Evolutionary conservation across 2,113 vertebrate species (phyloP).

Genomic region (Oryzias curvinotus): DNA sequence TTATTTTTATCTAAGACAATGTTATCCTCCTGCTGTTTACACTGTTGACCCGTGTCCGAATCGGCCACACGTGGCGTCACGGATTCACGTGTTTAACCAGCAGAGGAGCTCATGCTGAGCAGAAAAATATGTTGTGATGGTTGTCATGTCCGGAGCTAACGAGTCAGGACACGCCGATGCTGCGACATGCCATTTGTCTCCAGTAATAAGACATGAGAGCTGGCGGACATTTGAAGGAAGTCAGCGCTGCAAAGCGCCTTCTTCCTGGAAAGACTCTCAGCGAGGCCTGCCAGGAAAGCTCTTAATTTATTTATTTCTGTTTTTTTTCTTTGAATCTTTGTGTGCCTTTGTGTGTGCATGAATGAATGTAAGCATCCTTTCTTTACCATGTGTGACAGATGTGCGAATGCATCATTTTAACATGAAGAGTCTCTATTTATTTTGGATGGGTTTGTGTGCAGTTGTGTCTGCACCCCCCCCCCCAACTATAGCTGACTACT

Average conservation of each 20-base stretch:
- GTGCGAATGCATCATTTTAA: slow-evolving; percentile 17
- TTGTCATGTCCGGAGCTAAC: slow-evolving; percentile 57
- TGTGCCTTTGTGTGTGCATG: slow-evolving; percentile 5
- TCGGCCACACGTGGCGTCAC: not conserved
- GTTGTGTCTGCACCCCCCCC: slow-evolving; percentile 21
- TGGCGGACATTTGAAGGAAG: slow-evolving; percentile 63
- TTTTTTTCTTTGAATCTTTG: slow-evolving; percentile 3
- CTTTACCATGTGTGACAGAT: slow-evolving; percentile 7
- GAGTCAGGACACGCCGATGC: slow-evolving; percentile 33
- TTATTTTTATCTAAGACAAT: no score
- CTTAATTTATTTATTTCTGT: slow-evolving; percentile 18
- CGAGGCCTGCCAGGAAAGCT: slow-evolving; percentile 62
- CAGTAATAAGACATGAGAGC: slow-evolving; percentile 69
- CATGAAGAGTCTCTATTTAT: slow-evolving; percentile 6
- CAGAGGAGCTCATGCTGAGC: slow-evolving; percentile 2
- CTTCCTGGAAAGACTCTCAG: slow-evolving; percentile 65
- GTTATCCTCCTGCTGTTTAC: no score
- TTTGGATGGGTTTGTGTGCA: slow-evolving; percentile 13
- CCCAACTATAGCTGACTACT: slow-evolving; percentile 66
- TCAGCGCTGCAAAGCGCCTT: slow-evolving; percentile 53
- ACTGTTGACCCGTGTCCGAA: not conserved
- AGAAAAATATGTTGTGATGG: slow-evolving; percentile 5
- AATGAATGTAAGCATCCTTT: slow-evolving; percentile 13
- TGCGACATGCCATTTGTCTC: slow-evolving; percentile 65
- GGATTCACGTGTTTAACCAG: slow-evolving; percentile 11